A percentile compares a stretch with the other conserved stretches of the same genome.
Evolutionary conservation across 2,113 vertebrate genomes (phyloP).

Genomic region (Pedionomus torquatus): DNA sequence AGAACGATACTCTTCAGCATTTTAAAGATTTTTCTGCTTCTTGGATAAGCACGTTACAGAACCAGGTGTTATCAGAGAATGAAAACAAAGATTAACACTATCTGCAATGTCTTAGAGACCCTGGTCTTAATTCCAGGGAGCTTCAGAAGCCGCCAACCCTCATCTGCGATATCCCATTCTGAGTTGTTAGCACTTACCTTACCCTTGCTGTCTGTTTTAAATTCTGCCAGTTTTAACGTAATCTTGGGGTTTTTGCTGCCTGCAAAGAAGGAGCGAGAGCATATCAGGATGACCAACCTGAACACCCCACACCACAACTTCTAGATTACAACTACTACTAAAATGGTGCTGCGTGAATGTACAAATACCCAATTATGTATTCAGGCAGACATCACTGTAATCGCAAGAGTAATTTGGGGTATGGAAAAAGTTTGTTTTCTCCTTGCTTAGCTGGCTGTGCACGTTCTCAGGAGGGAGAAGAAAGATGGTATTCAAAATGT

Average conservation of each 20-base stretch:
- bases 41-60: neutral
- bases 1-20: neutral
- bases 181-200: conserved; percentile 77
- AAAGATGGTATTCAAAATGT: neutral
- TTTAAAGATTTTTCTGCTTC: neutral
- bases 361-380: neutral
- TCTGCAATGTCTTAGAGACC: neutral
- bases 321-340: neutral
- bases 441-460: neutral
- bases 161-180: neutral
- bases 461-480: neutral
- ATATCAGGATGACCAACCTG: neutral
- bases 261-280: conserved; percentile 51
- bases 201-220: conserved; percentile 87
- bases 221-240: conserved; percentile 90
- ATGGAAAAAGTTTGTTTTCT: neutral
- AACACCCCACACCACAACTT: neutral
- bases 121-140: neutral
- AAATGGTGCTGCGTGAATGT: neutral
- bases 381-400: neutral
- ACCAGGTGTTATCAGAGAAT: neutral
- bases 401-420: neutral
- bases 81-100: neutral
- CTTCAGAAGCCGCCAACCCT: neutral
- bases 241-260: conserved; percentile 97